phyloP scores from a whole-genome alignment of 2,113 vertebrate species.

The Phasianus colchicus region DNA sequence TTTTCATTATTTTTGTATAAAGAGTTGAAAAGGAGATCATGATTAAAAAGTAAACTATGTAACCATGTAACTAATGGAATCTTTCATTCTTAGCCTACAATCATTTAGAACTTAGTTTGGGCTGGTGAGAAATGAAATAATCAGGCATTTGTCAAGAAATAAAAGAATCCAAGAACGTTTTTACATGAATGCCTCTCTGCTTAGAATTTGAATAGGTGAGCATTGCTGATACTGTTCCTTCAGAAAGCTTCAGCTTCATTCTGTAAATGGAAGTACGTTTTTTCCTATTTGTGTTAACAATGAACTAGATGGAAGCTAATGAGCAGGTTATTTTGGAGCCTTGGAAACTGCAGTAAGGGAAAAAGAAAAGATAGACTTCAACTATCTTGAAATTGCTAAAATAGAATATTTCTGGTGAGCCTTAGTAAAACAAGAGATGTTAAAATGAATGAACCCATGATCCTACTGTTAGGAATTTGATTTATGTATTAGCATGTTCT shows the following conservation, averaged over 20 bases:
- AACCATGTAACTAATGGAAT: not conserved
- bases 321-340: slow-evolving; percentile 74
- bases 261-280: slow-evolving; percentile 68
- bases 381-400: slow-evolving; percentile 47
- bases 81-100: slow-evolving; percentile 3
- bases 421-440: slow-evolving; percentile 33
- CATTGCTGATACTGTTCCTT: slow-evolving; percentile 60
- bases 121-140: slow-evolving; percentile 48
- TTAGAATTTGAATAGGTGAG: slow-evolving; percentile 74
- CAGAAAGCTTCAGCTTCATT: slow-evolving; percentile 57
- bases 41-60: not conserved
- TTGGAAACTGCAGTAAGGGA: slow-evolving; percentile 60
- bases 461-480: slow-evolving; percentile 40
- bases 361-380: slow-evolving; percentile 53
- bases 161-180: slow-evolving; percentile 51
- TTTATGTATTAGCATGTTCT: slow-evolving; percentile 40
- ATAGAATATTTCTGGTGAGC: slow-evolving; percentile 53
- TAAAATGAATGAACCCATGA: not conserved
- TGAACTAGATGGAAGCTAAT: slow-evolving; percentile 73
- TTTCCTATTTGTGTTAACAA: slow-evolving; percentile 77
- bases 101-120: slow-evolving; percentile 26
- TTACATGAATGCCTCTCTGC: slow-evolving; percentile 56
- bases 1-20: slow-evolving; percentile 8
- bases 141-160: slow-evolving; percentile 53
- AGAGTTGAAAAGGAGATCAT: not conserved